These are phyloP conservation scores for Artemia franciscana DNA, from an alignment of 1,140 invertebrate genomes.

Conservation along the genomic window DNA sequence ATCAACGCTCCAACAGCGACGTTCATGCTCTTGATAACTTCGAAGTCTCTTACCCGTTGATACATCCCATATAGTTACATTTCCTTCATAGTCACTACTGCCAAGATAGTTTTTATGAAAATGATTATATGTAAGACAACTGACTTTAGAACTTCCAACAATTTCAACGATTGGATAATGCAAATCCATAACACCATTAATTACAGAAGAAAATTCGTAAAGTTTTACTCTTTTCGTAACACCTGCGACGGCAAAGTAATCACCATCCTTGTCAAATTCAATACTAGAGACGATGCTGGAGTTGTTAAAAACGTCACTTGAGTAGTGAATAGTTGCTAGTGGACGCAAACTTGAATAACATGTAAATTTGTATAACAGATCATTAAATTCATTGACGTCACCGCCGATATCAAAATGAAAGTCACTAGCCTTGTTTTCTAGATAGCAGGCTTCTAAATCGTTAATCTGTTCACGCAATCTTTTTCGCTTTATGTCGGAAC, in stretches of 20 bases:
- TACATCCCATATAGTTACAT: slow-evolving; percentile 71
- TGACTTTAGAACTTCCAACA: slow-evolving; percentile 81
- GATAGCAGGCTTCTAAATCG: slow-evolving; percentile 70
- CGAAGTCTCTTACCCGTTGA: slow-evolving; percentile 38
- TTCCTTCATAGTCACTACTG: slow-evolving; percentile 87
- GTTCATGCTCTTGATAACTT: slow-evolving; percentile 73
- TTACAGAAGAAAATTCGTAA: slow-evolving; percentile 66
- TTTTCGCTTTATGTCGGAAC: slow-evolving; percentile 38
- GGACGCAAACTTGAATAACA: slow-evolving; percentile 50
- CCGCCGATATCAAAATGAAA: slow-evolving; percentile 29
- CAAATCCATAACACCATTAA: slow-evolving; percentile 59
- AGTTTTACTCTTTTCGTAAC: slow-evolving; percentile 88
- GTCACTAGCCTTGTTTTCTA: slow-evolving; percentile 45
- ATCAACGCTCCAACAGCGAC: slow-evolving; percentile 87
- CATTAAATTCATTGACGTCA: slow-evolving; percentile 33
- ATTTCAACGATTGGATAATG: slow-evolving; percentile 84
- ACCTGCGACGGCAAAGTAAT: slow-evolving; percentile 87
- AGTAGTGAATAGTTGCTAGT: slow-evolving; percentile 70
- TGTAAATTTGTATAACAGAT: slow-evolving; percentile 65
- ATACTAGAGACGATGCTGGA: slow-evolving; percentile 89
- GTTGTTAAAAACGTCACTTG: slow-evolving; percentile 61
- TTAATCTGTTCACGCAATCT: slow-evolving; percentile 68
- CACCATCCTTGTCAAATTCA: slow-evolving; percentile 89
- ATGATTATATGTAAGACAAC: slow-evolving; percentile 80
- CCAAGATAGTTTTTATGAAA: slow-evolving; percentile 73